These are phyloP conservation scores for Pyrocoelia pectoralis DNA, from an alignment of 2,888 invertebrate species.

Conservation along the genomic window DNA sequence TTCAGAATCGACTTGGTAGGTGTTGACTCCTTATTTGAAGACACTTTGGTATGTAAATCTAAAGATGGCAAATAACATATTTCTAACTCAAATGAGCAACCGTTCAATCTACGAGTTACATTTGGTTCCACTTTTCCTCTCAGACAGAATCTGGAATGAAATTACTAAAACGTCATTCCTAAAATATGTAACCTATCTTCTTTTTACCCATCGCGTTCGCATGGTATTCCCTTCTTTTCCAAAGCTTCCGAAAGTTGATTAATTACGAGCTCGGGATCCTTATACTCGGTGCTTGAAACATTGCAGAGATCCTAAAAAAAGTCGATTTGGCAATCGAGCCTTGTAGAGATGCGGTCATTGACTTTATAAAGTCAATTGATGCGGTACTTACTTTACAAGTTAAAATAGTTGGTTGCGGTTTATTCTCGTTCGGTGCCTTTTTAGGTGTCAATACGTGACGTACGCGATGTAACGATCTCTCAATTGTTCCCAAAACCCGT, in stretches of 20 bases:
- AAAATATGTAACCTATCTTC: not conserved
- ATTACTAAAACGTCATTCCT: not conserved
- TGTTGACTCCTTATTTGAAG: slow-evolving; percentile 15
- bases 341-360: no score
- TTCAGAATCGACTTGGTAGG: slow-evolving; percentile 35
- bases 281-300: slow-evolving; percentile 74
- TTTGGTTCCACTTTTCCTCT: slow-evolving; percentile 69
- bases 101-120: slow-evolving; percentile 46
- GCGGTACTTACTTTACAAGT: slow-evolving; percentile 62
- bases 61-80: slow-evolving; percentile 64
- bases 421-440: slow-evolving; percentile 46
- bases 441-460: slow-evolving; percentile 74
- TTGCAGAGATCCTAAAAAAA: slow-evolving; percentile 70
- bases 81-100: slow-evolving; percentile 76
- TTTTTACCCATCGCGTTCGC: slow-evolving; percentile 71
- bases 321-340: no score
- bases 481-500: slow-evolving; percentile 72
- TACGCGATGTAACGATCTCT: slow-evolving; percentile 72
- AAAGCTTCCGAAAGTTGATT: slow-evolving; percentile 68
- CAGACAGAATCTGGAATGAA: slow-evolving; percentile 67
- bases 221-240: slow-evolving; percentile 68
- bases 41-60: slow-evolving; percentile 32
- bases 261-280: slow-evolving; percentile 70
- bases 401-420: slow-evolving; percentile 57
- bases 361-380: no score